Percentiles rank a stretch among this genome's conserved stretches.
phyloP scores from a whole-genome alignment of 2,113 vertebrate species.

The Hypocryptadius cinnamomeus region DNA sequence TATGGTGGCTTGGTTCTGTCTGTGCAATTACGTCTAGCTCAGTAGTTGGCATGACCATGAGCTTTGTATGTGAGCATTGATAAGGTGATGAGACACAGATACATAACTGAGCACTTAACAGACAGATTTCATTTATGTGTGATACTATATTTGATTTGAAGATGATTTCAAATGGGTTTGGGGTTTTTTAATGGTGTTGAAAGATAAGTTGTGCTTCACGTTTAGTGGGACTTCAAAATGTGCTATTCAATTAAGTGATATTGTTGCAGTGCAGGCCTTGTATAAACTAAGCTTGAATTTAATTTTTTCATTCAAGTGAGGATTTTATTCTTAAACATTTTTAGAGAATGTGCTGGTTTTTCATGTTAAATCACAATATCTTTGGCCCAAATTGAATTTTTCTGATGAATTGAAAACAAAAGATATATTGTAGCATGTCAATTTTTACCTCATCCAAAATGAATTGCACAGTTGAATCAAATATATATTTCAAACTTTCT shows the following conservation, averaged over 20 bases:
- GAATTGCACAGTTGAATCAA: neutral
- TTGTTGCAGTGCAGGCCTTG: neutral
- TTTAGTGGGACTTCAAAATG: neutral
- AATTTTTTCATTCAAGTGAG: neutral
- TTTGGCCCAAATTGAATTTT: neutral
- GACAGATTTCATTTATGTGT: neutral
- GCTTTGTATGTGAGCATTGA: neutral
- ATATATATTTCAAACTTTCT: neutral
- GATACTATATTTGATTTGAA: neutral
- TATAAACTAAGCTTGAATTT: neutral
- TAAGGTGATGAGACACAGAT: neutral
- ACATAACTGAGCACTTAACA: neutral
- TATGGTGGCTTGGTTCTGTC: neutral
- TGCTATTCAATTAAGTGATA: neutral
- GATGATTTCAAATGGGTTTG: neutral
- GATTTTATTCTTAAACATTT: neutral
- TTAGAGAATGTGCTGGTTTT: neutral
- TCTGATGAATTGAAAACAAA: neutral
- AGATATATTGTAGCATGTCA: neutral
- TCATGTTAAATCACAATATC: neutral
- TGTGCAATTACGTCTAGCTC: neutral
- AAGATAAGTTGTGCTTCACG: neutral
- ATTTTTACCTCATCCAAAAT: neutral
- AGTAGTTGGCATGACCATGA: accelerated
- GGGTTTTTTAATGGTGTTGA: neutral